phyloP scores from a whole-genome alignment of 2,113 vertebrate species.

The Erythrolamprus reginae region DNA sequence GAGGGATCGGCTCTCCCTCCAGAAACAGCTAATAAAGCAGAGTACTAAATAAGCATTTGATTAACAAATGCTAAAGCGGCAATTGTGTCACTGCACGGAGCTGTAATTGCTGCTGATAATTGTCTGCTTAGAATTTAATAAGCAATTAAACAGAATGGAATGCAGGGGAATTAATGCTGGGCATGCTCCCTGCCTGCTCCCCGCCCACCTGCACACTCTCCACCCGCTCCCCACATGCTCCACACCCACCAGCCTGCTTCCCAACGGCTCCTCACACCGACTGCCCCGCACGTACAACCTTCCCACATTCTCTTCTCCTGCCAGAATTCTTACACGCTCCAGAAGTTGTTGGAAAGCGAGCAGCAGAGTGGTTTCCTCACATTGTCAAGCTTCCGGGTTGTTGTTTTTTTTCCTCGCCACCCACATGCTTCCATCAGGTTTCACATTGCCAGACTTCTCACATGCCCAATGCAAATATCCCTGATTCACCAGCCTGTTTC shows the following conservation, averaged over 20 bases:
- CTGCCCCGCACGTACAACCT: not conserved
- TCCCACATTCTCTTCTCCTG: not conserved
- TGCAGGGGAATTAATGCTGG: constrained; percentile 72
- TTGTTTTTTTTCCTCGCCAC: not conserved
- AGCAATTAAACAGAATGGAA: constrained; percentile 84
- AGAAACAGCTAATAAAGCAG: constrained; percentile 71
- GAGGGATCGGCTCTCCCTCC: constrained; percentile 8
- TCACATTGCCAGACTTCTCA: not conserved
- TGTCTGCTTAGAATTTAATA: constrained; percentile 87
- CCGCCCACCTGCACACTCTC: constrained; percentile 4
- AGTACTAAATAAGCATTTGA: constrained; percentile 82
- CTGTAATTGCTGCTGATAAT: constrained; percentile 85
- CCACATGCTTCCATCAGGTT: not conserved
- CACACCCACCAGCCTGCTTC: not conserved
- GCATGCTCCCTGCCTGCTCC: constrained; percentile 53
- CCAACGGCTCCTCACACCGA: not conserved
- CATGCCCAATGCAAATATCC: not conserved
- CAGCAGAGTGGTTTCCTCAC: not conserved
- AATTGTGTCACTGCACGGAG: constrained; percentile 80
- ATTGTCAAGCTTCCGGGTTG: constrained; percentile 1
- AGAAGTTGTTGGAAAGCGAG: not conserved
- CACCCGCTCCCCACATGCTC: not conserved
- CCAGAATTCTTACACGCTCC: not conserved
- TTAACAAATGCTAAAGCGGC: constrained; percentile 82
- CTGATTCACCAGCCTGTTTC: not conserved